phyloP scores from a whole-genome alignment of 2,888 invertebrate genomes.

The Onthophagus sagittarius region DNA sequence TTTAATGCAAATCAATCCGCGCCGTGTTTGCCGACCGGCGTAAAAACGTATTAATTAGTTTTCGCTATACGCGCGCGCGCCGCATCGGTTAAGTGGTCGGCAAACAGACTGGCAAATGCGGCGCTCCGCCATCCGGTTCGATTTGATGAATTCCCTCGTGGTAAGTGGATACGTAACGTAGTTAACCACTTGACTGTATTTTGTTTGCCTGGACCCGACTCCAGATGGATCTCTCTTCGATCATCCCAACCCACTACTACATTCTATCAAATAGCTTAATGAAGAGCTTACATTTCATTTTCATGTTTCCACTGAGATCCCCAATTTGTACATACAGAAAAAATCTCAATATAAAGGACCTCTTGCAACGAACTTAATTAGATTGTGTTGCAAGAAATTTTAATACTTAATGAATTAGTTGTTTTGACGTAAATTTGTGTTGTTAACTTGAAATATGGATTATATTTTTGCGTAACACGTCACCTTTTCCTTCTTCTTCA shows the following conservation, averaged over 20 bases:
- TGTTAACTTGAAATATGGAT: no score
- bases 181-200: conserved; percentile 36
- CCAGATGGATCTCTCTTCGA: not conserved
- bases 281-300: not conserved
- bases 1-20: conserved; percentile 16
- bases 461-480: no score
- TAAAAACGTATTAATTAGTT: conserved; percentile 25
- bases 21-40: conserved; percentile 8
- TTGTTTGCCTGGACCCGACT: conserved; percentile 23
- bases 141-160: conserved; percentile 31
- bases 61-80: conserved; percentile 17
- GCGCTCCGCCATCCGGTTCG: conserved; percentile 37
- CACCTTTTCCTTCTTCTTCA: no score
- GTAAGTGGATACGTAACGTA: conserved; percentile 37
- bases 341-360: no score
- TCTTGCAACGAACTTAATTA: no score
- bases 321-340: not conserved
- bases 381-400: no score
- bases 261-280: not conserved
- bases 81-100: conserved; percentile 31
- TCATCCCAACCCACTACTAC: not conserved
- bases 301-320: not conserved
- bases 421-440: no score
- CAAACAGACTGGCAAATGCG: conserved; percentile 36
- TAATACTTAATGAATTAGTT: no score